These are phyloP conservation scores for Zapus hudsonius DNA, from an alignment of 2,113 vertebrate species.

Conservation along the genomic window DNA sequence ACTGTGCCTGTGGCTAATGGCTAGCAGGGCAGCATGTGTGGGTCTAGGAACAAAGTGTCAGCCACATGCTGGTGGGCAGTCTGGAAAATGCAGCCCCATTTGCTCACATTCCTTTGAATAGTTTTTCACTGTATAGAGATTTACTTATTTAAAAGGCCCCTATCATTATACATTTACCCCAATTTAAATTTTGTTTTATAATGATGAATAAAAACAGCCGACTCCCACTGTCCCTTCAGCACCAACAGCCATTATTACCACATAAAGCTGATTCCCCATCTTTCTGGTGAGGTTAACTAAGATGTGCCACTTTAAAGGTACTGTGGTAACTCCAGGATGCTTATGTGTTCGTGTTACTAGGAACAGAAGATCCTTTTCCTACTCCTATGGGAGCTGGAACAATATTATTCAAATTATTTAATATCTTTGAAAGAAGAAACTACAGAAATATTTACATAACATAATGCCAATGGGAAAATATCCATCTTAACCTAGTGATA, in stretches of 20 bases:
- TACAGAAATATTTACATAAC: constrained; percentile 55
- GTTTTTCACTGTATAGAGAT: not conserved
- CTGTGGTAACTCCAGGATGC: not conserved
- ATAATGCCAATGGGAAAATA: constrained; percentile 4
- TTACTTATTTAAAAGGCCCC: not conserved
- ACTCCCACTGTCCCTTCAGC: not conserved
- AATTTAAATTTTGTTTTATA: not conserved
- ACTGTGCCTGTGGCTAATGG: not conserved
- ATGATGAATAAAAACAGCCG: not conserved
- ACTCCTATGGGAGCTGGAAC: not conserved
- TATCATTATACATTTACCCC: not conserved
- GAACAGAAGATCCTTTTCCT: not conserved
- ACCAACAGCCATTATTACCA: not conserved
- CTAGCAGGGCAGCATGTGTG: not conserved
- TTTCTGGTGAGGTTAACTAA: not conserved
- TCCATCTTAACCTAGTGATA: constrained; percentile 54
- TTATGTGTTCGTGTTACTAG: not conserved
- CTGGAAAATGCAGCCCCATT: not conserved
- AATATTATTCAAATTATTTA: constrained; percentile 69
- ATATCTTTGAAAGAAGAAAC: constrained; percentile 44
- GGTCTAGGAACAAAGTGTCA: not conserved
- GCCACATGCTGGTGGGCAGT: not conserved
- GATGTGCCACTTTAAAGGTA: constrained; percentile 2
- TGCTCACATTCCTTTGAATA: not conserved
- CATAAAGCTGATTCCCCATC: not conserved